These are phyloP conservation scores for Oxytorus armatus DNA, from an alignment of 2,888 invertebrate genomes.

Conservation along the genomic window DNA sequence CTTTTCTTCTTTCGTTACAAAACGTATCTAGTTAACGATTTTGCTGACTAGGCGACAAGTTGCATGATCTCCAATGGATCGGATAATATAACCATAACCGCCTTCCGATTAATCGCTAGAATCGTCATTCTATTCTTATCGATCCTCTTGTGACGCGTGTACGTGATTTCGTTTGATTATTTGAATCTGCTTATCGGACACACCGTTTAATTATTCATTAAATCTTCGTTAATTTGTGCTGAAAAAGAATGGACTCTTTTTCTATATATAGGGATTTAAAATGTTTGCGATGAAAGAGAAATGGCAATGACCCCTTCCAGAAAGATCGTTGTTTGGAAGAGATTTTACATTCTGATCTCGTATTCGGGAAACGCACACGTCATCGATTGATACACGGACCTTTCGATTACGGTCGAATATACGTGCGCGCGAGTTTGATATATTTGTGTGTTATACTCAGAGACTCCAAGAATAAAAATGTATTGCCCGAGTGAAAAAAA, in stretches of 20 bases:
- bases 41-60: conserved; percentile 27
- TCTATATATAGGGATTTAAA: background rate
- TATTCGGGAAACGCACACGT: conserved; percentile 32
- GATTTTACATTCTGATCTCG: conserved; percentile 46
- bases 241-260: too few species aligned
- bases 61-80: background rate
- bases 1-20: conserved; percentile 32
- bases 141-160: too few species aligned
- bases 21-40: conserved; percentile 24
- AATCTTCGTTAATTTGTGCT: background rate
- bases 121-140: background rate
- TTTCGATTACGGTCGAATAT: conserved; percentile 25
- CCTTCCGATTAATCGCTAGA: background rate
- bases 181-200: too few species aligned
- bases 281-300: background rate
- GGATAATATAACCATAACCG: background rate
- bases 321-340: conserved; percentile 9
- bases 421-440: background rate
- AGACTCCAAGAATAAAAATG: conserved; percentile 1
- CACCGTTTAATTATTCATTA: background rate
- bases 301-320: conserved; percentile 8
- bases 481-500: conserved; percentile 1
- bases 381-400: conserved; percentile 27
- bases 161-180: background rate
- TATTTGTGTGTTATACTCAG: background rate